phyloP scores from a whole-genome alignment of 2,113 vertebrate species.

The Lepidothrix coronata region DNA sequence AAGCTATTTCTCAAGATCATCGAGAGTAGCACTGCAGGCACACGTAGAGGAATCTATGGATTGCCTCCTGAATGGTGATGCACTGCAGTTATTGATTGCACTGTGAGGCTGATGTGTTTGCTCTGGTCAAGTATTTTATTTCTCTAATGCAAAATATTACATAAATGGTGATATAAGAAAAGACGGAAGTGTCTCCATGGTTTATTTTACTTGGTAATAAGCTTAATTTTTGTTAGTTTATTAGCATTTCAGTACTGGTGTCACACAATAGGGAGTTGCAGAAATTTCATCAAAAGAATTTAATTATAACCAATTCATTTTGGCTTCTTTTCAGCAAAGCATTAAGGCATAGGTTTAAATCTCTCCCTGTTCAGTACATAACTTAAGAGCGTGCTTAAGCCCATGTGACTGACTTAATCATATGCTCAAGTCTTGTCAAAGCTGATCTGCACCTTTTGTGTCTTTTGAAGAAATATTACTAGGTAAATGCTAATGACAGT shows the following conservation, averaged over 20 bases:
- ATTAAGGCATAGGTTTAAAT: constrained; percentile 6
- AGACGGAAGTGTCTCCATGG: neutral
- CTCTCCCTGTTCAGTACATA: neutral
- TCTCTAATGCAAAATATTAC: constrained; percentile 4
- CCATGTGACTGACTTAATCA: neutral
- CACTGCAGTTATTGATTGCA: neutral
- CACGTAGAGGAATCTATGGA: neutral
- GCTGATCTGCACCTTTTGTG: neutral
- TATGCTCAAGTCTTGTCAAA: neutral
- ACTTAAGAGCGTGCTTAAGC: neutral
- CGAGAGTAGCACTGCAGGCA: neutral
- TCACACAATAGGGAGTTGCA: constrained; percentile 38
- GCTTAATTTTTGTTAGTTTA: constrained; percentile 35
- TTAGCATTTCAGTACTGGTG: constrained; percentile 50
- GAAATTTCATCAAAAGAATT: constrained; percentile 51
- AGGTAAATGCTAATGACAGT: neutral
- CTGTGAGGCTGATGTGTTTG: neutral
- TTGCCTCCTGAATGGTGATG: neutral
- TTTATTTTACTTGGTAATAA: constrained; percentile 60
- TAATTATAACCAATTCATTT: constrained; percentile 26
- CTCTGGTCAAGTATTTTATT: neutral
- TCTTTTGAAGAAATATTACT: neutral
- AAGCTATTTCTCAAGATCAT: neutral
- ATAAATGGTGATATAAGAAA: neutral
- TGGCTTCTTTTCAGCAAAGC: constrained; percentile 26